A percentile compares a stretch with the other conserved stretches of the same genome.
Evolutionary conservation across 2,113 vertebrate species (phyloP).

Genomic region (Ochotona curzoniae): DNA sequence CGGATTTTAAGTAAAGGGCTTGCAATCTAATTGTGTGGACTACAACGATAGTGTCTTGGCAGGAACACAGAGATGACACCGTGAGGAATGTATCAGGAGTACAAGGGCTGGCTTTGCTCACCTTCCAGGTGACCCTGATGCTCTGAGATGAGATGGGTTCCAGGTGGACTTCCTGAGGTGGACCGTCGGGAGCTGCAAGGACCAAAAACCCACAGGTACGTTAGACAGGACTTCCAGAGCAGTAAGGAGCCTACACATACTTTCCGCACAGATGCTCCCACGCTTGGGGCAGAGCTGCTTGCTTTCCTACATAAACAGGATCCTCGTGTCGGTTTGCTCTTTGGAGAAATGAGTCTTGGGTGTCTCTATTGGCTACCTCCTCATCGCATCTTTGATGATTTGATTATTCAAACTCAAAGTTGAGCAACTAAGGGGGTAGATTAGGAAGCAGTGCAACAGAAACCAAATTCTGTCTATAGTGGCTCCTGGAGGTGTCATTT

Average conservation of each 20-base stretch:
- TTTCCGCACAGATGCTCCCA: rapidly evolving
- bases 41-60: background rate
- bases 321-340: background rate
- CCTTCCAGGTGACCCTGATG: slow-evolving; percentile 99
- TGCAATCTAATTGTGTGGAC: background rate
- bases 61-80: rapidly evolving
- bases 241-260: rapidly evolving
- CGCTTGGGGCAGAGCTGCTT: rapidly evolving
- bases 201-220: slow-evolving; percentile 71
- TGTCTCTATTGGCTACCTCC: background rate
- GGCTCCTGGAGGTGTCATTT: background rate
- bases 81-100: rapidly evolving
- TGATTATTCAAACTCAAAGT: background rate
- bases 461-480: rapidly evolving
- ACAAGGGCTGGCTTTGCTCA: slow-evolving; percentile 74
- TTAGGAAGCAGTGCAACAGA: background rate
- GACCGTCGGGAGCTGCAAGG: slow-evolving; percentile 94
- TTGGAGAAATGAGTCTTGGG: background rate
- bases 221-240: background rate
- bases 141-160: slow-evolving; percentile 98
- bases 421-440: background rate
- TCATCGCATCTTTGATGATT: background rate
- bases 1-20: background rate
- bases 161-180: slow-evolving; percentile 96
- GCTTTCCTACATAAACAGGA: rapidly evolving